A percentile compares a stretch with the other conserved stretches of the same genome.
phyloP scores from a whole-genome alignment of 2,888 invertebrate genomes.

The Caenorhabditis doughertyi region DNA sequence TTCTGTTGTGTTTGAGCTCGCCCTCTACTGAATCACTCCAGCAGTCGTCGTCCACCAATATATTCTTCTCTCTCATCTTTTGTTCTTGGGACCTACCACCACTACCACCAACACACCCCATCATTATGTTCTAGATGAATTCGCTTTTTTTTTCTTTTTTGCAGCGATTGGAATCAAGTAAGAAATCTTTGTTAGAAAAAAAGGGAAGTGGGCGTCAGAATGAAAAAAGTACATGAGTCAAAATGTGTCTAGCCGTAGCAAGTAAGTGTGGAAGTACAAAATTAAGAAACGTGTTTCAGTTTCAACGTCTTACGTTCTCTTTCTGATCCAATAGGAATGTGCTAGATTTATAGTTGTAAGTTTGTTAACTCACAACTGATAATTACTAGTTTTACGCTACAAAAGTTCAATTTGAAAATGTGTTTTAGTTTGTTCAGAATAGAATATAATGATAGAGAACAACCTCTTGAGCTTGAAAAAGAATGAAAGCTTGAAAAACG shows the following conservation, averaged over 20 bases:
- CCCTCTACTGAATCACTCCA: conserved; percentile 13
- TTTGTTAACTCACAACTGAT: no score
- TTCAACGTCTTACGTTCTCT: no score
- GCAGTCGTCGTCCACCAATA: conserved; percentile 22
- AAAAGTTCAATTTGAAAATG: no score
- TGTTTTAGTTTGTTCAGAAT: no score
- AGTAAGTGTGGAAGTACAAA: no score
- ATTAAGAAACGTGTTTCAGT: no score
- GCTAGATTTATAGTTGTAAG: no score
- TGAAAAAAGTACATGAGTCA: neutral
- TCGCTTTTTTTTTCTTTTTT: neutral
- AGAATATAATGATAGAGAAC: no score
- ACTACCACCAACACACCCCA: conserved; percentile 1
- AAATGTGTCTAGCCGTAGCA: neutral
- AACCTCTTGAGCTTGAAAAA: no score
- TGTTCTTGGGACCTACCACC: conserved; percentile 2
- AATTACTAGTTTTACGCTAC: no score
- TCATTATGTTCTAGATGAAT: conserved; percentile 40
- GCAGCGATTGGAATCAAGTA: neutral
- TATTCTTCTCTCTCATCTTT: conserved; percentile 20
- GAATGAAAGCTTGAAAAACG: neutral
- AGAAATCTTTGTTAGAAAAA: neutral
- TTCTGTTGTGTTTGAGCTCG: conserved; percentile 14
- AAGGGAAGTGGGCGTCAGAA: neutral
- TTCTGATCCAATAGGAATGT: no score